Evolutionary conservation across 2,113 vertebrate genomes (phyloP), one percentile per base, ranked within the genome.

Genomic region (Aspidoscelis tigris): DNA sequence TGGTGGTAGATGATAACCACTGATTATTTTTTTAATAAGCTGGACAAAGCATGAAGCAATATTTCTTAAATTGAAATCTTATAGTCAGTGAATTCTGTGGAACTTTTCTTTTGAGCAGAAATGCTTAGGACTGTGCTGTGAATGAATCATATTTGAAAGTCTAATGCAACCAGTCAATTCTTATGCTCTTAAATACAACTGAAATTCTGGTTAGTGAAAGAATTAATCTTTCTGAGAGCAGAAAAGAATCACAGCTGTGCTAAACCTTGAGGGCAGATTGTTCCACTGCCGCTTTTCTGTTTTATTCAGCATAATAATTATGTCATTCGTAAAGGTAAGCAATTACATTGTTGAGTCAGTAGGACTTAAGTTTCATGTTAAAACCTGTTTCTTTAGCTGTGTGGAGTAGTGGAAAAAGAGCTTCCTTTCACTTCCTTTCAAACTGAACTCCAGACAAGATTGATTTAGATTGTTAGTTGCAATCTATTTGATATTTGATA

Each of bases 351-450:
- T 87, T 66, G 78, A 87, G 76, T 76, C 78, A 5, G n/a, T 26
- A 24, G 82, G 78, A 55, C 92, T 66, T 87, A 50, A 87, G 84
- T 85, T 65, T 43, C 90, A 44, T 87, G 92, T 88, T 81, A 83
- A 80, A 88, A 82, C 84, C 76, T 89, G 76, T 79, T 87, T 1
- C 72, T 83, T 84, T 82, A 69, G 81, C 50, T 89, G 84, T 44
- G 89, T 39, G 81, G 14, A 82, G 11, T 84, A 0, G 43, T 79
- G 50, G 84, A 77, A 61, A 86, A 77, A 26, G 14, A 12, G 64
- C 89, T 92, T 94, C 86, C 82, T 91, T 88, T 84, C 66, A 47
- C 84, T 80, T 64, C 0, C 16, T 24, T 88, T 76, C 91, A 73
- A 78, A 81, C 71, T 81, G 47, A 80, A 66, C 76, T 88, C 70